Evolutionary conservation across 2,113 vertebrate species (phyloP), one percentile per base, ranked within the genome.

Genomic region (Vireo altiloquus): DNA sequence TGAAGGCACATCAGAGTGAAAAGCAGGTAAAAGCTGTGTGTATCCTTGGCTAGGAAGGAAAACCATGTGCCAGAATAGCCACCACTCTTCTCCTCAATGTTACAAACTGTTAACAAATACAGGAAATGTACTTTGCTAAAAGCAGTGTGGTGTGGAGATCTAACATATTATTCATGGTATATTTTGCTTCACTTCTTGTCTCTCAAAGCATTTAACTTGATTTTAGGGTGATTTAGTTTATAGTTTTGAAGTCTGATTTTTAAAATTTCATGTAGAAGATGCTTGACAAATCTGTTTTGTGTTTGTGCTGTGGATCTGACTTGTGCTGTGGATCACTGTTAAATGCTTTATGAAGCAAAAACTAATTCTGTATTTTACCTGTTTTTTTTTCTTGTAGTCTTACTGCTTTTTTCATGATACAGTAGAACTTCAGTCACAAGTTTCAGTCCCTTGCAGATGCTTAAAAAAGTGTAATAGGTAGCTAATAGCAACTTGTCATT

Each of bases 281-380:
- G 66, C 79, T 95, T 1, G 11, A 80, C 27, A 27, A 47, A 37
- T 59, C 18, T 81, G 47, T 86, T 22, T 75, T 81, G 82, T 94
- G 52, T 83, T 84, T 88, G 54, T 78, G 25, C 60, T 74, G n/a
- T n/a, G n/a, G n/a, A n/a, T n/a, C n/a, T n/a, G 60, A 24, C 1
- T 42, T 90, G 68, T 95, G 69, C 76, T 61, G 76, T 94, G 60
- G 21, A 61, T 70, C 33, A 15, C 3, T n/a, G 94, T 96, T 96
- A 97, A 97, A 97, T 96, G 95, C 95, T 97, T 96, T 95, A 78
- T 94, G 95, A 97, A 97, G 92, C 95, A 96, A 96, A 96, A 93
- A 13, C 19, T 82, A 68, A 44, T 64, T 82, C 39, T 66, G 14
- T 83, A 52, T 74, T 91, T 90, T 66, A 64, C 35, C 15, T 56